These are phyloP conservation scores for Calycopis cecrops DNA, from an alignment of 1,140 invertebrate species.

Conservation along the genomic window DNA sequence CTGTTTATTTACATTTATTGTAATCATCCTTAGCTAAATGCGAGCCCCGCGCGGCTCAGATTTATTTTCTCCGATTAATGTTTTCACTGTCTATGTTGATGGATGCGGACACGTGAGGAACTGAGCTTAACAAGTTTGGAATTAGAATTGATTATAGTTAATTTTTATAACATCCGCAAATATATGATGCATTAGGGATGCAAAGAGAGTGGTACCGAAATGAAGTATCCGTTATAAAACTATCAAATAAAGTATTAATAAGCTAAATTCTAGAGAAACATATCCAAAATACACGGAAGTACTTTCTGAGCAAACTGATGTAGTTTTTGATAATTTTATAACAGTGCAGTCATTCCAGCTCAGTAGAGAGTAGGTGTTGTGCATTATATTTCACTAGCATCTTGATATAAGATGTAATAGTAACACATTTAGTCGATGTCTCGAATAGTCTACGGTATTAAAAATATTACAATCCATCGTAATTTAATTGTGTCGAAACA, in stretches of 20 bases:
- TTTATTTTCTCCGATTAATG: slow-evolving; percentile 18
- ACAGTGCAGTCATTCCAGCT: slow-evolving; percentile 47
- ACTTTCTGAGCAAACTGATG: slow-evolving; percentile 60
- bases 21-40: slow-evolving; percentile 48
- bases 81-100: slow-evolving; percentile 70
- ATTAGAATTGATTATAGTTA: slow-evolving; percentile 12
- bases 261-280: slow-evolving; percentile 63
- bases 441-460: slow-evolving; percentile 45
- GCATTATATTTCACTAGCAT: slow-evolving; percentile 45
- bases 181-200: slow-evolving; percentile 2
- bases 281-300: slow-evolving; percentile 66
- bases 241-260: slow-evolving; percentile 43
- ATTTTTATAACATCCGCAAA: background rate
- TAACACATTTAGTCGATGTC: slow-evolving; percentile 73
- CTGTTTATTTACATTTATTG: slow-evolving; percentile 72
- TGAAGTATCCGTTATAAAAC: slow-evolving; percentile 52
- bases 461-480: slow-evolving; percentile 42
- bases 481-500: slow-evolving; percentile 31
- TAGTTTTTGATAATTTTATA: slow-evolving; percentile 54
- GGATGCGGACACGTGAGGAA: slow-evolving; percentile 14
- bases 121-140: slow-evolving; percentile 16
- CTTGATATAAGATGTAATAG: slow-evolving; percentile 65
- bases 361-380: slow-evolving; percentile 49
- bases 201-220: slow-evolving; percentile 14
- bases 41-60: slow-evolving; percentile 10